These are phyloP conservation scores for Conistra vaccinii DNA, from an alignment of 2,888 invertebrate genomes.

Conservation along the genomic window DNA sequence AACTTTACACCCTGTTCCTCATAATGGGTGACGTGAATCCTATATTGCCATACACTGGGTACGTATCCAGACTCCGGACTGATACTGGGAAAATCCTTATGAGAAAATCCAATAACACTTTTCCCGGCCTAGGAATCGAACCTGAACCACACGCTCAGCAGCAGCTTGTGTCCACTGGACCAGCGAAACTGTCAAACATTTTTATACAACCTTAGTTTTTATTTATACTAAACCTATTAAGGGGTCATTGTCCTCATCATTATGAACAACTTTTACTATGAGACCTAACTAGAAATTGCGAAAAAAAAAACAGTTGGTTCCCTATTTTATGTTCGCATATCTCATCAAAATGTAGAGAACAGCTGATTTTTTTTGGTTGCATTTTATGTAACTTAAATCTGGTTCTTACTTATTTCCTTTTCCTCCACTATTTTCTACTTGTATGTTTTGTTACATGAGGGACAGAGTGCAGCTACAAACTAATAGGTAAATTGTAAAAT, in stretches of 20 bases:
- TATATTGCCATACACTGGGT: background rate
- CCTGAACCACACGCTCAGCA: background rate
- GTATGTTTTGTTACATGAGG: background rate
- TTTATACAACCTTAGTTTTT: too few relatives aligned
- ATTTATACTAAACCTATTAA: too few relatives aligned
- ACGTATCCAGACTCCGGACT: background rate
- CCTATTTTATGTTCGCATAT: too few relatives aligned
- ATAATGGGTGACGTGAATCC: too few relatives aligned
- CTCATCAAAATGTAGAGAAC: too few relatives aligned
- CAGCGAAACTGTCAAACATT: background rate
- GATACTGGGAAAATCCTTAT: background rate
- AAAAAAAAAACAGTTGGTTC: too few relatives aligned
- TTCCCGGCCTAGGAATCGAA: background rate
- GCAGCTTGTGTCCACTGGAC: background rate
- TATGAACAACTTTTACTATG: too few relatives aligned
- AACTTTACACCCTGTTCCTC: too few relatives aligned
- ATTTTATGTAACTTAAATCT: background rate
- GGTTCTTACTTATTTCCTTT: background rate
- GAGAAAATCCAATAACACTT: background rate
- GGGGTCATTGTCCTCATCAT: too few relatives aligned
- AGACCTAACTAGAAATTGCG: too few relatives aligned
- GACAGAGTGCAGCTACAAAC: background rate
- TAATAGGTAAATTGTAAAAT: slow-evolving; percentile 30
- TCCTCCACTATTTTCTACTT: too few relatives aligned
- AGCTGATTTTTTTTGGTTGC: too few relatives aligned